Conservation (phyloP, 2,888 invertebrate species). For the Erynnis tages region DNA sequence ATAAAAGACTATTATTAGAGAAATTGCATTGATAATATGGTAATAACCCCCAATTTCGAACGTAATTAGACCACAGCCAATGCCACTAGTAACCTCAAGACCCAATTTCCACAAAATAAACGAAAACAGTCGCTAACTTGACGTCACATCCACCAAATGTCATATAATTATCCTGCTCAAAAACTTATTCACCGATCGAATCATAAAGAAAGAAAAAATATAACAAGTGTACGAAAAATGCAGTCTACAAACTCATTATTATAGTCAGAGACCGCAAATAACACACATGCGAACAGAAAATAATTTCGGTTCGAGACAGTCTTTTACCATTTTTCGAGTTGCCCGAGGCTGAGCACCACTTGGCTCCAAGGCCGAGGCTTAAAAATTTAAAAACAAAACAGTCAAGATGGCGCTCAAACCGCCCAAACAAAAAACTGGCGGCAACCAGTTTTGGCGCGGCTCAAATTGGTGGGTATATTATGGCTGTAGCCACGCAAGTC, state of each 20-base stretch:
- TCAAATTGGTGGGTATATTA: conserved; percentile 40
- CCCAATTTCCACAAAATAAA: conserved; percentile 30
- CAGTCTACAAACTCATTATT: conserved; percentile 33
- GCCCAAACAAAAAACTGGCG: conserved; percentile 23
- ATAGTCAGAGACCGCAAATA: conserved; percentile 49
- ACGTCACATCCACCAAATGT: conserved; percentile 58
- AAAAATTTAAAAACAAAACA: conserved; percentile 48
- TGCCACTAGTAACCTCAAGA: conserved; percentile 34
- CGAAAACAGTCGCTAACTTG: conserved; percentile 45
- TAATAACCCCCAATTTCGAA: conserved; percentile 4
- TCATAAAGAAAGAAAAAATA: neutral
- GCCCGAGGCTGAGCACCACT: conserved; percentile 53
- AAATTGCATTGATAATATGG: conserved; percentile 1
- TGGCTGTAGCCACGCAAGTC: conserved; percentile 38
- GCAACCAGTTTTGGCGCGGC: conserved; percentile 41
- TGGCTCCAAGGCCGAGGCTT: conserved; percentile 60
- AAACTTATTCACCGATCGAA: conserved; percentile 16
- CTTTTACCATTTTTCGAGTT: conserved; percentile 38
- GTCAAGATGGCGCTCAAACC: conserved; percentile 46
- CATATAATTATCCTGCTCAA: conserved; percentile 34
- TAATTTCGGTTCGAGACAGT: conserved; percentile 40
- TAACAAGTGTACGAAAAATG: conserved; percentile 21
- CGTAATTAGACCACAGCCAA: conserved; percentile 10
- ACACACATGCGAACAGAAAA: conserved; percentile 39
- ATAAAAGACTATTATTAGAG: neutral